These are phyloP conservation scores for Noctilio leporinus DNA, from an alignment of 2,113 vertebrate genomes.

Conservation along the genomic window DNA sequence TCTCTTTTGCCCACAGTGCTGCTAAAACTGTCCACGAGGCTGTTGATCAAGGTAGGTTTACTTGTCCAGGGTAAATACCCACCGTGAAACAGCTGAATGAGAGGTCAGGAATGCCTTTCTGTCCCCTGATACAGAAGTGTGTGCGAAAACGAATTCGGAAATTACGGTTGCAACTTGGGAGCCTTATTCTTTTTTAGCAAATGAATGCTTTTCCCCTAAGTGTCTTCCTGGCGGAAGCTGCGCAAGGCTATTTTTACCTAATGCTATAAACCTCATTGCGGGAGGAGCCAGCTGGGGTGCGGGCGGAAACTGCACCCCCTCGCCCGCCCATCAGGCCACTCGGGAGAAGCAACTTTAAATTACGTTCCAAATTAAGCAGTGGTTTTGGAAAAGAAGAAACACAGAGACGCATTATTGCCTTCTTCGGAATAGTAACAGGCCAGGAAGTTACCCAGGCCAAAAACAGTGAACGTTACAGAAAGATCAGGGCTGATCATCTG, in stretches of 20 bases:
- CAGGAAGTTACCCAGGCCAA: background rate
- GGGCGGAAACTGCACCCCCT: background rate
- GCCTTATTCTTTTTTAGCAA: conserved; percentile 46
- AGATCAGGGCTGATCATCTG: too few relatives aligned
- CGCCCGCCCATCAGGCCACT: background rate
- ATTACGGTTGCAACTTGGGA: background rate
- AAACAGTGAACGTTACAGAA: background rate
- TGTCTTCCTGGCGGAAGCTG: conserved; percentile 47
- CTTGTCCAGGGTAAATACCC: background rate
- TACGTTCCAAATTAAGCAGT: background rate
- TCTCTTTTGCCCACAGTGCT: fast-evolving
- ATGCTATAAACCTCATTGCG: conserved; percentile 24
- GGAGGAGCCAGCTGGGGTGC: background rate
- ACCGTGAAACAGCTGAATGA: background rate
- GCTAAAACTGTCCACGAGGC: background rate
- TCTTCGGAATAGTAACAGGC: background rate
- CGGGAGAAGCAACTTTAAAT: background rate
- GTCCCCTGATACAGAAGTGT: background rate
- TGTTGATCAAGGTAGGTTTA: background rate
- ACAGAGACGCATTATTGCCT: background rate
- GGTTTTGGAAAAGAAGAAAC: background rate
- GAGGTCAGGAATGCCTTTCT: background rate
- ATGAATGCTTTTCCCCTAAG: conserved; percentile 15
- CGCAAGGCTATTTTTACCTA: conserved; percentile 52
- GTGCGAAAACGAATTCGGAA: conserved; percentile 24